These are phyloP conservation scores for Rhingia rostrata DNA, from an alignment of 2,888 invertebrate genomes.

Conservation along the genomic window DNA sequence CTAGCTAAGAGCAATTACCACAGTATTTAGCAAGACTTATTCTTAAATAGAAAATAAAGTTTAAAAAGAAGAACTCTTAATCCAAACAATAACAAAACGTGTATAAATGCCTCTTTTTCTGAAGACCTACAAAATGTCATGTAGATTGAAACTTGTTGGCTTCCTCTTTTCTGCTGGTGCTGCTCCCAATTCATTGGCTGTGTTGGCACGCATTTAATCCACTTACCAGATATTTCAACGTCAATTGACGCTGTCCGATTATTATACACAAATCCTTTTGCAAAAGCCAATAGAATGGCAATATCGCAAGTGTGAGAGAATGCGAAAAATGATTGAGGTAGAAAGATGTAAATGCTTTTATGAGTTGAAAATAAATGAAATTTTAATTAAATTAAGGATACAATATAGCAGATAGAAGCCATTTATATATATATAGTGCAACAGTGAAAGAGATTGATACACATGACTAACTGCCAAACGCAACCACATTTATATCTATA, in stretches of 20 bases:
- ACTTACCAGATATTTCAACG: slow-evolving; percentile 52
- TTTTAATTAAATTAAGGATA: slow-evolving; percentile 83
- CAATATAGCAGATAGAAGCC: too few relatives aligned
- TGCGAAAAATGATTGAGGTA: slow-evolving; percentile 66
- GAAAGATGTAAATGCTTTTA: slow-evolving; percentile 76
- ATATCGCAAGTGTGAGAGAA: slow-evolving; percentile 25
- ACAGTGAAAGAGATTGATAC: too few relatives aligned
- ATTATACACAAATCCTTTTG: slow-evolving; percentile 15
- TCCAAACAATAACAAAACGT: slow-evolving; percentile 14
- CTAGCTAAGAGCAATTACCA: slow-evolving; percentile 39
- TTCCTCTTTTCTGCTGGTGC: slow-evolving; percentile 4
- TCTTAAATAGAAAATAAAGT: slow-evolving; percentile 60
- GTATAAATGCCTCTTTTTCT: background rate
- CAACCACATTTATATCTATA: background rate
- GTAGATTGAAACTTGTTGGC: slow-evolving; percentile 20
- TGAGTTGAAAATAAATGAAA: slow-evolving; percentile 82
- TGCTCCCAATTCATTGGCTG: background rate
- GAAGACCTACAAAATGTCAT: background rate
- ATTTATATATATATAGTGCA: too few relatives aligned
- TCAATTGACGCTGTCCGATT: slow-evolving; percentile 52
- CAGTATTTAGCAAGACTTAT: slow-evolving; percentile 73
- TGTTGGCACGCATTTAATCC: slow-evolving; percentile 42
- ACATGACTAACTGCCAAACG: slow-evolving; percentile 11
- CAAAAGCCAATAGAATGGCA: slow-evolving; percentile 21
- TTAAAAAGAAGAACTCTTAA: slow-evolving; percentile 34